Base-by-base conservation (phyloP, 2,113 vertebrate genomes). In the Brachyhypopomus occidentalis region DNA sequence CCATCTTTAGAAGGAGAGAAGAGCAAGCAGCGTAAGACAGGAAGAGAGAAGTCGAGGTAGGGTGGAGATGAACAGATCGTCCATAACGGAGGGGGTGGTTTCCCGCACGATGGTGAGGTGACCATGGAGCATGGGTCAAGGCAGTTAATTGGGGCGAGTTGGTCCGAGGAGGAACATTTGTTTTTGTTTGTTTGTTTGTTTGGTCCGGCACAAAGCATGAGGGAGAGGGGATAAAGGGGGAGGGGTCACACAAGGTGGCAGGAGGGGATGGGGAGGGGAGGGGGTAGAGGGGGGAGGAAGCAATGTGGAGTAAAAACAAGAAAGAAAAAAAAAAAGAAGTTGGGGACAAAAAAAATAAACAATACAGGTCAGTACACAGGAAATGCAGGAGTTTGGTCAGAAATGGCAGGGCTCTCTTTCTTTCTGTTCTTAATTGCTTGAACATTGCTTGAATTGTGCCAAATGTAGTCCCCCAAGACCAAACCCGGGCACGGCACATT, bases 1-100 rank as follows among this genome's bases (percentile, higher is more conserved):
- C 96, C 96, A 98, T 98, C 97, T 93, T 94, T 93, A 93, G 91
- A 93, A 92, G 91, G 92, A 93, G 92, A 93, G 92, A 92, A 93
- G 91, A 93, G 92, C 87, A 88, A 88, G 87, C 91, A 93, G 87
- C 95, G 92, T 95, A 95, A 96, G 96, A 98, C 96, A 98, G 97
- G 96, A 97, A 97, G 97, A 98, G 96, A 98, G 96, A 96, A 98
- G 97, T 96, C 96, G 95, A 99, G 97, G 97, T 89, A 93, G 96
- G 96, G 94, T 95, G 94, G 93, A 96, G 95, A 96, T 95, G 95
- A 95, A 96, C 97, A 98, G 97, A 99, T 96, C 97, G 95, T 96
- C 97, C 95, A 96, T 97, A 97, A 96, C 97, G 95, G 95, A 97
- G 96, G 96, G 95, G 96, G 95, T 95, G 95, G 95, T 93, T 88